These are phyloP conservation scores for Schlechtendalia chinensis DNA, from an alignment of 1,140 invertebrate genomes.

Conservation along the genomic window DNA sequence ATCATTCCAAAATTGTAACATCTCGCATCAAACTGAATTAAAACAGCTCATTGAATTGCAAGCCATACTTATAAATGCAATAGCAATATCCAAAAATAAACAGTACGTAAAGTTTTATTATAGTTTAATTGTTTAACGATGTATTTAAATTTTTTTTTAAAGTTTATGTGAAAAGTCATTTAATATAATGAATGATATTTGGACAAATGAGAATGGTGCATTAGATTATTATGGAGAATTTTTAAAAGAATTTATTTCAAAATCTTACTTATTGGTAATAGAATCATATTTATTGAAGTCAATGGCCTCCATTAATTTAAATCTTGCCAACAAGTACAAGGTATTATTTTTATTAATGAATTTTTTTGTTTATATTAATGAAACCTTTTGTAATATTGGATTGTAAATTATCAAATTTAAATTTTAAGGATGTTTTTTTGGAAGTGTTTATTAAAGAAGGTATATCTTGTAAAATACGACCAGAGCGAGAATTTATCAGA, in stretches of 20 bases:
- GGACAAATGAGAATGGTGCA: not conserved
- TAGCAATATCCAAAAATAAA: slow-evolving; percentile 33
- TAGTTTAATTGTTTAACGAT: not conserved
- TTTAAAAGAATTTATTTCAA: slow-evolving; percentile 25
- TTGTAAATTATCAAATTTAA: not conserved
- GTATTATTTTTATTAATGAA: slow-evolving; percentile 14
- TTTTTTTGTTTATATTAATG: not conserved
- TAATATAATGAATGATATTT: slow-evolving; percentile 40
- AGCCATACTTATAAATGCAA: slow-evolving; percentile 24
- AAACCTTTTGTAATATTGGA: not conserved
- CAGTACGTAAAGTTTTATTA: not conserved
- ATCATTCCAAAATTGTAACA: slow-evolving; percentile 17
- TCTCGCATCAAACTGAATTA: not conserved
- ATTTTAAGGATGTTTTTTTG: slow-evolving; percentile 58
- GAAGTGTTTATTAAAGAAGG: slow-evolving; percentile 78
- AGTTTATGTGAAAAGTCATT: slow-evolving; percentile 37
- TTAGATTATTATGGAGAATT: slow-evolving; percentile 44
- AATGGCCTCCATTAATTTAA: not conserved
- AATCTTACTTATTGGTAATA: slow-evolving; percentile 34
- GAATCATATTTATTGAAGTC: slow-evolving; percentile 42
- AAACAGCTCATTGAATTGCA: slow-evolving; percentile 27
- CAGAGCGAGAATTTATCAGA: slow-evolving; percentile 66
- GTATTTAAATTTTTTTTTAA: not conserved
- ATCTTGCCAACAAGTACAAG: slow-evolving; percentile 24
- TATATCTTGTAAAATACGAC: slow-evolving; percentile 76